These are phyloP conservation scores for Glaucomys volans DNA, from an alignment of 2,113 vertebrate species.

Conservation along the genomic window DNA sequence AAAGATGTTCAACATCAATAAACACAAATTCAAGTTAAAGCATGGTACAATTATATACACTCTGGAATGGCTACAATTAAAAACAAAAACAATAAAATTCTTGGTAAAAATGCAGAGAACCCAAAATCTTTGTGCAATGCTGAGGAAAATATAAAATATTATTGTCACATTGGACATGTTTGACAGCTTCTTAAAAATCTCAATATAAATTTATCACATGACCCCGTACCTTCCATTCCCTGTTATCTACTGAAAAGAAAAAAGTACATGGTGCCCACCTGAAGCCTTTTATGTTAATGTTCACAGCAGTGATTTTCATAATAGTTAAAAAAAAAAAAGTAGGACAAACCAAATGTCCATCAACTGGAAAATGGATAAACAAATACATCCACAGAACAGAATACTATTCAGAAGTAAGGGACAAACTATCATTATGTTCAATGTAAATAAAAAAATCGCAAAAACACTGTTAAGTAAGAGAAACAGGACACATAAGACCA, in stretches of 20 bases:
- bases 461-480: not conserved
- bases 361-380: not conserved
- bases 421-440: not conserved
- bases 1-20: not conserved
- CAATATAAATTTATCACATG: not conserved
- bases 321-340: not conserved
- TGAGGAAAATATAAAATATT: not conserved
- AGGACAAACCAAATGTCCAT: not conserved
- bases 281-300: not conserved
- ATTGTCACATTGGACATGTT: not conserved
- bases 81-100: not conserved
- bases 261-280: not conserved
- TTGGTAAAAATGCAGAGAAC: not conserved
- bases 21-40: not conserved
- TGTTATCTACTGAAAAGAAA: not conserved
- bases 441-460: not conserved
- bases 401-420: conserved; percentile 11
- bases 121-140: not conserved
- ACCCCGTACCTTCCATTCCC: not conserved
- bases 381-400: not conserved
- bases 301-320: not conserved
- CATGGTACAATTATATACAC: not conserved
- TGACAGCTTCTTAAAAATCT: not conserved
- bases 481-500: too few relatives aligned
- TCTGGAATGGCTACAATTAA: not conserved